A percentile compares a stretch with the other conserved stretches of the same genome.
Conservation (phyloP, 2,888 invertebrate species). For the Scrobipalpa costella region DNA sequence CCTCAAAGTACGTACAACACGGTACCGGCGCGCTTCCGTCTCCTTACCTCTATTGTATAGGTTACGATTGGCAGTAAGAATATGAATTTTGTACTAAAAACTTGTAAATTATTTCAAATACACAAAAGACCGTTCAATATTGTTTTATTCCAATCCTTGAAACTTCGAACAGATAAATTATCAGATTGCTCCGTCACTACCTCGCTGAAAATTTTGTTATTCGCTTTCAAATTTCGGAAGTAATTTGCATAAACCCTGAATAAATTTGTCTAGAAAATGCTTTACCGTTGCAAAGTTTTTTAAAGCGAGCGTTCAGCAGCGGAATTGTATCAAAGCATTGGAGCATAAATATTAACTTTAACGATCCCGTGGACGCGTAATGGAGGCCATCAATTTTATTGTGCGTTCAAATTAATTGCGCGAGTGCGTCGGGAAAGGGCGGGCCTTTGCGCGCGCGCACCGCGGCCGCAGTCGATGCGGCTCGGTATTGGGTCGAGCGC, state of each 20-base stretch:
- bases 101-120: conserved; percentile 63
- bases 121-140: conserved; percentile 57
- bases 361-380: conserved; percentile 43
- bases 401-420: conserved; percentile 54
- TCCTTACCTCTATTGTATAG: conserved; percentile 45
- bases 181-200: not conserved
- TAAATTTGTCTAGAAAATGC: not conserved
- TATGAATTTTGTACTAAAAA: conserved; percentile 47
- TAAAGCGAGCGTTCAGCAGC: not conserved
- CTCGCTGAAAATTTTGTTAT: conserved; percentile 4
- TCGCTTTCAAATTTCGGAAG: conserved; percentile 1
- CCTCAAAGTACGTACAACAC: conserved; percentile 73
- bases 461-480: conserved; percentile 39
- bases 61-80: conserved; percentile 64
- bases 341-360: conserved; percentile 31
- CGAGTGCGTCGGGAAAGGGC: conserved; percentile 63
- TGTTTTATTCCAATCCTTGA: conserved; percentile 69
- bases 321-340: conserved; percentile 23
- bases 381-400: conserved; percentile 51
- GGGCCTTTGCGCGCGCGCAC: conserved; percentile 60
- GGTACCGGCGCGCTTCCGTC: conserved; percentile 62
- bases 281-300: conserved; percentile 16
- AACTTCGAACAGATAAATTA: not conserved
- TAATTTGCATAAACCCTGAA: not conserved
- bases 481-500: conserved; percentile 23